Evolutionary conservation across 2,888 invertebrate species (phyloP).

Genomic region (Parapristionchus giblindavisi): DNA sequence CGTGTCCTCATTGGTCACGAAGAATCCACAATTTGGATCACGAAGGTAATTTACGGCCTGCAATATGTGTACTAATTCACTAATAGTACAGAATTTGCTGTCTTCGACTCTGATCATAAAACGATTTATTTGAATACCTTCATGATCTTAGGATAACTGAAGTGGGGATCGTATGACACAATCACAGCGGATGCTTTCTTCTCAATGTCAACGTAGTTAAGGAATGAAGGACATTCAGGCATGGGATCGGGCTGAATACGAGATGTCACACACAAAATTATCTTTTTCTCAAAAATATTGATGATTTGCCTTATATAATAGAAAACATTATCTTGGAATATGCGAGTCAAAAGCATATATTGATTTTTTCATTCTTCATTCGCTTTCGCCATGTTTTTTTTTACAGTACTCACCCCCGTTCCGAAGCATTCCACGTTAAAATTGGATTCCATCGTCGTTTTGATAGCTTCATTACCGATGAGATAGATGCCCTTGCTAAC

Average conservation of each 20-base stretch:
- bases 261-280: no score
- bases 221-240: not conserved
- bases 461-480: slow-evolving; percentile 9
- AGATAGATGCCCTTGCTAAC: slow-evolving; percentile 26
- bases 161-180: slow-evolving; percentile 90
- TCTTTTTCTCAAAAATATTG: no score
- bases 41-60: slow-evolving; percentile 85
- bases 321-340: no score
- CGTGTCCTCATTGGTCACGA: slow-evolving; percentile 93
- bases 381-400: not conserved
- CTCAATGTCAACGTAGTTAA: slow-evolving; percentile 41
- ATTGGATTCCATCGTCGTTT: not conserved
- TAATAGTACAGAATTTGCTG: not conserved
- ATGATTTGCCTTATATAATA: no score
- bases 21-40: slow-evolving; percentile 82
- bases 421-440: slow-evolving; percentile 27
- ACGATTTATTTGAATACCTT: slow-evolving; percentile 72
- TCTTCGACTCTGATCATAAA: not conserved
- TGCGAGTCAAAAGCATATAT: no score
- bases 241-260: slow-evolving; percentile 11
- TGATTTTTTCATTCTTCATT: not conserved
- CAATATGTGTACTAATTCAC: not conserved
- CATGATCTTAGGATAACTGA: slow-evolving; percentile 85
- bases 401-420: not conserved
- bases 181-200: slow-evolving; percentile 83